Percentiles rank a stretch among this genome's conserved stretches.
These are phyloP conservation scores for Megathymus violae DNA, from an alignment of 1,140 invertebrate species.

Conservation along the genomic window DNA sequence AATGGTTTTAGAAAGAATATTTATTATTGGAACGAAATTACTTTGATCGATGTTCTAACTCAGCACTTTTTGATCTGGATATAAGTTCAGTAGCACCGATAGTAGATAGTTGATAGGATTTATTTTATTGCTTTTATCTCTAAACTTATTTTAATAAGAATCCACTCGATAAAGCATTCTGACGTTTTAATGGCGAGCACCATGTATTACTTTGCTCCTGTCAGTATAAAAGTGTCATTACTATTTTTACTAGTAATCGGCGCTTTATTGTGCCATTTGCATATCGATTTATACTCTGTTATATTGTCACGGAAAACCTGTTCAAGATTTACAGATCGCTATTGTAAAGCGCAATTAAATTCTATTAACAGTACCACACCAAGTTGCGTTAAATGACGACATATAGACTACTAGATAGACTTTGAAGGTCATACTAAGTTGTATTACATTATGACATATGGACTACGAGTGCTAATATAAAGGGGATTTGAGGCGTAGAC, in stretches of 20 bases:
- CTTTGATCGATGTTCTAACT: constrained; percentile 76
- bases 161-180: constrained; percentile 24
- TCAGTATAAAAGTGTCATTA: constrained; percentile 24
- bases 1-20: constrained; percentile 42
- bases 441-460: too few species aligned
- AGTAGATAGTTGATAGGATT: constrained; percentile 31
- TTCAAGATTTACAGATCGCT: constrained; percentile 51
- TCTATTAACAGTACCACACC: constrained; percentile 72
- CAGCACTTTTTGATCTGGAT: constrained; percentile 71
- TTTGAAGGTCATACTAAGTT: too few species aligned
- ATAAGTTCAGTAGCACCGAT: constrained; percentile 60
- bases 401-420: too few species aligned
- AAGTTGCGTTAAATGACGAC: constrained; percentile 49
- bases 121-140: constrained; percentile 26
- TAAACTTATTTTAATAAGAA: constrained; percentile 29
- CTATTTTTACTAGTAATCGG: constrained; percentile 30
- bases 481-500: too few species aligned
- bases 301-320: constrained; percentile 48
- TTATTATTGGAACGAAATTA: constrained; percentile 57
- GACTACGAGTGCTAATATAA: too few species aligned
- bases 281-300: constrained; percentile 49
- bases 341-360: constrained; percentile 70
- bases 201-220: constrained; percentile 24
- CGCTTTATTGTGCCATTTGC: constrained; percentile 38
- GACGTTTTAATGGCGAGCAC: constrained; percentile 26